Evolutionary conservation across 2,888 invertebrate genomes (phyloP), one percentile per base, ranked within the genome.

Genomic region (Trichopoda pennipes): DNA sequence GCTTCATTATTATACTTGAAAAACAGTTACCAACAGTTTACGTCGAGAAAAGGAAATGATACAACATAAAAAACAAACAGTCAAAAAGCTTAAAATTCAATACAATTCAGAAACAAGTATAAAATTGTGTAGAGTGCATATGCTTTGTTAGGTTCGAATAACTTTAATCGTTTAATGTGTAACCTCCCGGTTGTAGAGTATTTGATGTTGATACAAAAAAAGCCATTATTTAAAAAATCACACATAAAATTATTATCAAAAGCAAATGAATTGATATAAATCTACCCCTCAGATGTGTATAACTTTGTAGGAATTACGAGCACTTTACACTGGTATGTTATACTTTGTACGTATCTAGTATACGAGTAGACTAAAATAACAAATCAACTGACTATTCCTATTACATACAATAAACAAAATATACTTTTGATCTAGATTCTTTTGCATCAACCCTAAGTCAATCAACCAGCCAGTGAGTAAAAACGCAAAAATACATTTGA

Each of bases 241-340:
- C 7, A 53, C 19, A 69, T 12, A n/a, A 64, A 53, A 70, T 64
- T 70, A 75, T 60, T 53, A 64, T 69, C 63, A 60, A 66, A 61
- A 70, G 21, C 63, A 75, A 80, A 55, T 70, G 44, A 49, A 53
- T 58, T 69, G 81, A 77, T 88, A 87, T 84, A 84, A 85, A 88
- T 81, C 87, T 87, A 87, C 89, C 89, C 76, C 87, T 72, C 51
- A 21, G 17, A 53, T 47, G 49, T 53, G 55, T n/a, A 60, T 70
- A 53, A 53, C 28, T 73, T 77, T 70, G 35, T 38, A 21, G 32
- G 35, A 42, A 61, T 51, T 61, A 72, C 8, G 23, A 2, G 35
- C 49, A 28, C 28, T 28, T 28, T 28, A 28, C 6, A 28, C 28
- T 28, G 7, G 28, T 28, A 28, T 28, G 4, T 28, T 28, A 6